phyloP scores from a whole-genome alignment of 2,113 vertebrate species.

The Emydura subglobosa region DNA sequence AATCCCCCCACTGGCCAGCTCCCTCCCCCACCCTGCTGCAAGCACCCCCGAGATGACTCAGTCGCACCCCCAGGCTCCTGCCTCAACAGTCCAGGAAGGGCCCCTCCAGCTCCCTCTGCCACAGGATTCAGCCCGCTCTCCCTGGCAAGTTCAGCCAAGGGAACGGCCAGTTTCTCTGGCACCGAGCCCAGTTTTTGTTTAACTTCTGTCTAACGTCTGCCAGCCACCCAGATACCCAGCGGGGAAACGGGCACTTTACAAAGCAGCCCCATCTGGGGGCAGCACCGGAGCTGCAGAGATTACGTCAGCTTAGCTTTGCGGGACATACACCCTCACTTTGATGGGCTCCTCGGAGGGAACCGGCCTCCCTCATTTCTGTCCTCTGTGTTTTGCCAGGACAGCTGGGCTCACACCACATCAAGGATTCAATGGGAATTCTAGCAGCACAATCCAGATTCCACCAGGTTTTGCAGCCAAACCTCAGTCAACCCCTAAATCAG shows the following conservation, averaged over 20 bases:
- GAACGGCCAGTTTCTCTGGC: constrained; percentile 7
- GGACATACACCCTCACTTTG: neutral
- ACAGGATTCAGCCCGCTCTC: neutral
- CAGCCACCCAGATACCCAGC: neutral
- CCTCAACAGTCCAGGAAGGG: neutral
- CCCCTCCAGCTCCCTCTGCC: neutral
- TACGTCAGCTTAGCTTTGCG: neutral
- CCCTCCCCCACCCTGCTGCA: neutral
- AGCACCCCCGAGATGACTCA: too few relatives aligned
- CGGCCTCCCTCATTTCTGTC: neutral
- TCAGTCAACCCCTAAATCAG: too few relatives aligned
- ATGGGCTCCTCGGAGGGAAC: neutral
- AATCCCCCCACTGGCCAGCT: neutral
- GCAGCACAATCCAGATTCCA: too few relatives aligned
- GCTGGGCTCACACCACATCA: too few relatives aligned
- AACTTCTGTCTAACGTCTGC: neutral
- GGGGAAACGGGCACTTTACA: neutral
- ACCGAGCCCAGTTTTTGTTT: constrained; percentile 20
- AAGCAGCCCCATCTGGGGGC: neutral
- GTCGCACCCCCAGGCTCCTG: neutral
- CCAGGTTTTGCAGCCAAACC: too few relatives aligned
- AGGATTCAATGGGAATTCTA: too few relatives aligned
- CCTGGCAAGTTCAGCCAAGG: neutral
- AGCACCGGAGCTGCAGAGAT: neutral
- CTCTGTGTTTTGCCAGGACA: too few relatives aligned